These are phyloP conservation scores for Camponotus floridanus DNA, from an alignment of 1,140 invertebrate genomes.

Conservation along the genomic window DNA sequence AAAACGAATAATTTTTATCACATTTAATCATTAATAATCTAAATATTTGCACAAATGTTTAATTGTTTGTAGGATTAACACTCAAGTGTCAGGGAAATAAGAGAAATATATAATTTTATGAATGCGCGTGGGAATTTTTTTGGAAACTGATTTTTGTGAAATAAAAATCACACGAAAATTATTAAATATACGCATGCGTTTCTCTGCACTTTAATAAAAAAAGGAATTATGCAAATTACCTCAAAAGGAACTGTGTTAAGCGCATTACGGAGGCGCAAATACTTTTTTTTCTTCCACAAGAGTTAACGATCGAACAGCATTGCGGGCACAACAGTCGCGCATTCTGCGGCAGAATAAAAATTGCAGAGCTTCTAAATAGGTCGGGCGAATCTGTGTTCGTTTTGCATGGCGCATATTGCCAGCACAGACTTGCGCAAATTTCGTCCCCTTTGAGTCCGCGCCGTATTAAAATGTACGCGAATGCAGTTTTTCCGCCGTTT, in stretches of 20 bases:
- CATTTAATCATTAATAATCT: not conserved
- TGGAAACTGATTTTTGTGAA: not conserved
- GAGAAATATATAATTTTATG: not conserved
- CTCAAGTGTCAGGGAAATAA: not conserved
- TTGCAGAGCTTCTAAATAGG: slow-evolving; percentile 49
- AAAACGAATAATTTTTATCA: not conserved
- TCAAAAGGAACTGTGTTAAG: slow-evolving; percentile 3
- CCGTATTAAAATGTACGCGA: slow-evolving; percentile 55
- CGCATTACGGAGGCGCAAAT: not conserved
- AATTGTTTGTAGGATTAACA: too few relatives aligned
- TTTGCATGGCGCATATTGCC: slow-evolving; percentile 27
- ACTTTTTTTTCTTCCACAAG: slow-evolving; percentile 4
- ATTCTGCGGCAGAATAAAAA: slow-evolving; percentile 54
- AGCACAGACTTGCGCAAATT: slow-evolving; percentile 45
- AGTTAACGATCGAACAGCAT: slow-evolving; percentile 53
- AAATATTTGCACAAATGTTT: not conserved
- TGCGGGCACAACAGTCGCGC: slow-evolving; percentile 35
- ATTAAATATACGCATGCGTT: not conserved
- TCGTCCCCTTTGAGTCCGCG: slow-evolving; percentile 46
- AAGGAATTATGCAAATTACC: not conserved
- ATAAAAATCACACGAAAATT: not conserved
- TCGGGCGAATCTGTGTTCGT: slow-evolving; percentile 37
- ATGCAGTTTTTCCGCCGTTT: slow-evolving; percentile 59
- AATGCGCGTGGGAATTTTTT: too few relatives aligned
- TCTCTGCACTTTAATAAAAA: not conserved